Conservation (phyloP, 2,888 invertebrate species). For the Mythimna lalbum region DNA sequence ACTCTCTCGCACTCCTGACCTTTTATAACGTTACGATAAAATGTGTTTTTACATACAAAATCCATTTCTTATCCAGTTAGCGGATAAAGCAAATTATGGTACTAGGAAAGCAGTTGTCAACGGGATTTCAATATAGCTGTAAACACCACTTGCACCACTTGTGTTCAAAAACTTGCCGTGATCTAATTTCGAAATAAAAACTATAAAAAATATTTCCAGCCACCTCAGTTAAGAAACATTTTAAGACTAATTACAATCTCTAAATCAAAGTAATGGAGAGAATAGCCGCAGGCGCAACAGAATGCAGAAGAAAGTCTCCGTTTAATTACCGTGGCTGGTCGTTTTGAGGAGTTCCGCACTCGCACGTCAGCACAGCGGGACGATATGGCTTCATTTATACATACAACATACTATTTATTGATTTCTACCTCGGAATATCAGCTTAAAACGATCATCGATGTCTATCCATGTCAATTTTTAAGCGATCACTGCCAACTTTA, state of each 20-base stretch:
- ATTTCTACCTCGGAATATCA: background rate
- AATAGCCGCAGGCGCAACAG: constrained; percentile 52
- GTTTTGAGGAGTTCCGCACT: constrained; percentile 50
- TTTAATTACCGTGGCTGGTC: constrained; percentile 46
- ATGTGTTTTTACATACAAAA: no score
- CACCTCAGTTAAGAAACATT: background rate
- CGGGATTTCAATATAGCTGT: background rate
- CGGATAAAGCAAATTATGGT: background rate
- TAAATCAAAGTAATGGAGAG: constrained; percentile 35
- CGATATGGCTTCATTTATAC: constrained; percentile 15
- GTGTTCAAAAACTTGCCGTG: background rate
- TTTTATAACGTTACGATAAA: no score
- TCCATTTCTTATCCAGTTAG: background rate
- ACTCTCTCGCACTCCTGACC: no score
- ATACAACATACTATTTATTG: constrained; percentile 8
- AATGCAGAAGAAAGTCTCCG: constrained; percentile 64
- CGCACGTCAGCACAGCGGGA: background rate
- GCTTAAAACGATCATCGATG: background rate
- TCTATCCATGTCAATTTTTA: background rate
- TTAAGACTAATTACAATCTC: constrained; percentile 34
- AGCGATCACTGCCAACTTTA: background rate
- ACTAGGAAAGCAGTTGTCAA: background rate
- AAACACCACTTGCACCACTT: background rate
- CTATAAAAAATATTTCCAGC: background rate
- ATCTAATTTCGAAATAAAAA: background rate